phyloP scores from a whole-genome alignment of 2,888 invertebrate species.

The Heteromurus nitidus region DNA sequence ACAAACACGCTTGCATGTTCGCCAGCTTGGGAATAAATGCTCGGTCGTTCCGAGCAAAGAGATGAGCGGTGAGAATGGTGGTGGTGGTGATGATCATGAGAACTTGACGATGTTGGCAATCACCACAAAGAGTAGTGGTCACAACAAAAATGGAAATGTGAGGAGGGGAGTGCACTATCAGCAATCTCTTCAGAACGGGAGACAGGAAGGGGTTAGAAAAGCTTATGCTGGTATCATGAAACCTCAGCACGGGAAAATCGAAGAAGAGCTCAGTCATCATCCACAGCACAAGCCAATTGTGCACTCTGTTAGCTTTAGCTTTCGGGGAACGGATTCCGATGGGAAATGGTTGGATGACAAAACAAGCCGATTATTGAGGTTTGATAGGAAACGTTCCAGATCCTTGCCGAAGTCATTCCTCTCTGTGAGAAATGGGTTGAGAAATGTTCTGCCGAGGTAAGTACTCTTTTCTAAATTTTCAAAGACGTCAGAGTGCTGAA shows the following conservation, averaged over 20 bases:
- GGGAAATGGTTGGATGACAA: constrained; percentile 27
- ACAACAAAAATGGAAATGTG: constrained; percentile 8
- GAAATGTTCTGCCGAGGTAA: constrained; percentile 67
- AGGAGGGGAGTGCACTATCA: constrained; percentile 14
- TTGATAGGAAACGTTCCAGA: constrained; percentile 67
- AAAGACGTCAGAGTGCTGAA: too few relatives aligned
- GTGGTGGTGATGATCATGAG: constrained; percentile 35
- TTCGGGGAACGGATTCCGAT: constrained; percentile 56
- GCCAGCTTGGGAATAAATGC: constrained; percentile 46
- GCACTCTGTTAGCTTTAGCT: constrained; percentile 63
- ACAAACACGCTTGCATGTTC: constrained; percentile 41
- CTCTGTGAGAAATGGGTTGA: constrained; percentile 61
- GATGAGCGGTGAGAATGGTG: constrained; percentile 43
- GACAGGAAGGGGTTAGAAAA: background rate
- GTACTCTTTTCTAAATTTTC: too few relatives aligned
- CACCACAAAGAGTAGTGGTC: constrained; percentile 32
- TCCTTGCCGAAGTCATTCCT: constrained; percentile 71
- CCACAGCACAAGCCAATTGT: constrained; percentile 34
- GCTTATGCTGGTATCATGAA: constrained; percentile 16
- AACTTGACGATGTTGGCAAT: constrained; percentile 56
- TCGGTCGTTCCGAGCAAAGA: constrained; percentile 31
- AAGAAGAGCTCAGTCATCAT: too few relatives aligned
- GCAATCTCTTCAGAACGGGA: constrained; percentile 16
- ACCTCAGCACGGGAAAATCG: constrained; percentile 43
- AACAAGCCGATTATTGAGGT: background rate